A percentile compares a stretch with the other conserved stretches of the same genome.
Conservation (phyloP, 1,140 invertebrate species). For the Drosophila aff. region DNA sequence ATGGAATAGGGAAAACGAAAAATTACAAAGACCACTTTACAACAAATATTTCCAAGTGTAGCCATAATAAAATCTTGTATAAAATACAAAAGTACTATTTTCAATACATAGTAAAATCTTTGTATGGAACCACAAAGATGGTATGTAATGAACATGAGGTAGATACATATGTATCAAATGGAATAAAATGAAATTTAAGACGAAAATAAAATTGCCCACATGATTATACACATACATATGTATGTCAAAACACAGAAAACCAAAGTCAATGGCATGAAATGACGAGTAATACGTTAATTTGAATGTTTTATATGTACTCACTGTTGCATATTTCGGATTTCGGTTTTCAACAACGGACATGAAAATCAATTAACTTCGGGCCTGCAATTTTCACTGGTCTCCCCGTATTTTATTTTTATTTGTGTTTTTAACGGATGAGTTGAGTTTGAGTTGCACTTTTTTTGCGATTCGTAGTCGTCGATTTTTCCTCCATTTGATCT, state of each 20-base stretch:
- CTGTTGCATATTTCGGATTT: slow-evolving; percentile 39
- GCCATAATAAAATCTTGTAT: background rate
- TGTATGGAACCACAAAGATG: background rate
- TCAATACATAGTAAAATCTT: background rate
- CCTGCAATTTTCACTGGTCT: slow-evolving; percentile 34
- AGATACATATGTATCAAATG: slow-evolving; percentile 19
- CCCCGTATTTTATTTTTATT: background rate
- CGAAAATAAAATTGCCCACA: slow-evolving; percentile 36
- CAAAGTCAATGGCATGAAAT: slow-evolving; percentile 29
- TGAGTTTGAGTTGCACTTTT: slow-evolving; percentile 62
- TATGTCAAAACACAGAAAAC: background rate
- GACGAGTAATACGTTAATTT: slow-evolving; percentile 10
- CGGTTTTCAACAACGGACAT: slow-evolving; percentile 25
- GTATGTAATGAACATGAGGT: slow-evolving; percentile 22
- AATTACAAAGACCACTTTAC: background rate
- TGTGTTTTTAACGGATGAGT: slow-evolving; percentile 53
- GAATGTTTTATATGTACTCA: slow-evolving; percentile 31
- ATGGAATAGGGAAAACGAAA: background rate
- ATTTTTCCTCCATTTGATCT: slow-evolving; percentile 65
- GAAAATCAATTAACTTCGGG: slow-evolving; percentile 45
- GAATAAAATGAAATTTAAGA: slow-evolving; percentile 34
- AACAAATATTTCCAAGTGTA: background rate
- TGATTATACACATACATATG: no score
- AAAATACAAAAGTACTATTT: background rate
- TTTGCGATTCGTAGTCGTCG: slow-evolving; percentile 40